These are phyloP conservation scores for Aleiodes alternator DNA, from an alignment of 2,888 invertebrate genomes.

Conservation along the genomic window DNA sequence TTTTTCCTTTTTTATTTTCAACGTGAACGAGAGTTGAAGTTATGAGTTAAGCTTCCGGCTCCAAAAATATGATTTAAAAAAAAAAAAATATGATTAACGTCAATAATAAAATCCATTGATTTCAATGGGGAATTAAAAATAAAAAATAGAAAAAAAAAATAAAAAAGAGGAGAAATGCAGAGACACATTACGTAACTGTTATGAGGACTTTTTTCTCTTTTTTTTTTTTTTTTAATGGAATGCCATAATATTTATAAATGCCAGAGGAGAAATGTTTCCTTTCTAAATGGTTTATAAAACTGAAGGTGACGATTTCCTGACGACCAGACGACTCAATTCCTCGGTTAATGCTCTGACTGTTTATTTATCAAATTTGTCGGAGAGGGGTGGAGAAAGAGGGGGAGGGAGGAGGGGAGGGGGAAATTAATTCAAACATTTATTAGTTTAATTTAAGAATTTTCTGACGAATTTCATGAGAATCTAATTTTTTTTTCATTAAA, in stretches of 20 bases:
- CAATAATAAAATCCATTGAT: background rate
- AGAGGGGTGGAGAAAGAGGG: no score
- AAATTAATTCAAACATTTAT: no score
- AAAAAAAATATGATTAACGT: slow-evolving; percentile 24
- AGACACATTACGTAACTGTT: slow-evolving; percentile 55
- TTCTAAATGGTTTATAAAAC: slow-evolving; percentile 42
- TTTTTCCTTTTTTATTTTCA: background rate
- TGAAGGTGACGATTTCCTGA: slow-evolving; percentile 33
- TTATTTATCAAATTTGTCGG: no score
- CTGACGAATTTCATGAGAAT: no score
- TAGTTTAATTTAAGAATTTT: no score
- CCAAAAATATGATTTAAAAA: no score
- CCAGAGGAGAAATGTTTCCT: slow-evolving; percentile 47
- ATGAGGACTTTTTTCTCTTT: slow-evolving; percentile 48
- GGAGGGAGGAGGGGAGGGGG: no score
- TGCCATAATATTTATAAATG: slow-evolving; percentile 59
- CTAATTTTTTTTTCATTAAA: no score
- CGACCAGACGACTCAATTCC: slow-evolving; percentile 28
- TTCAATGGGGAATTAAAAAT: background rate
- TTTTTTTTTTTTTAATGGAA: slow-evolving; percentile 19
- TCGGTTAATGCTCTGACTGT: slow-evolving; percentile 15
- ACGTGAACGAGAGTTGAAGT: background rate
- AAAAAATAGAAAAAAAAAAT: background rate
- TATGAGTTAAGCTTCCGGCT: background rate
- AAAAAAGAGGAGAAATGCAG: slow-evolving; percentile 31